phyloP scores from a whole-genome alignment of 2,797 vertebrate species.

The Sebastes vulpes region DNA sequence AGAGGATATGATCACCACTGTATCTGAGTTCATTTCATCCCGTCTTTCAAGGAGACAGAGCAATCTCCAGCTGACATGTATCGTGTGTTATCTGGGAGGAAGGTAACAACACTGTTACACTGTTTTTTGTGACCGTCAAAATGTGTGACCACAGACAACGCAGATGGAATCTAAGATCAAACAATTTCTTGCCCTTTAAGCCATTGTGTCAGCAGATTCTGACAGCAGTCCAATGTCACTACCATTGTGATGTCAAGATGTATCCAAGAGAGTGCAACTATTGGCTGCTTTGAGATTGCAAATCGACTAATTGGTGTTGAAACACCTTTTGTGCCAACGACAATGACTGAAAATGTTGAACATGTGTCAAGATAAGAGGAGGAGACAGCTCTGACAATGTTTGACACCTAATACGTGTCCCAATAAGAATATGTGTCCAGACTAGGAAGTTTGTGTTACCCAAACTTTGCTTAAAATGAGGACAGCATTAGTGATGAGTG shows the following conservation, averaged over 20 bases:
- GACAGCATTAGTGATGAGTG: neutral
- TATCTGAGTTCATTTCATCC: neutral
- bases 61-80: neutral
- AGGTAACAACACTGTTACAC: no score
- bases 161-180: neutral
- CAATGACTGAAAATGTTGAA: neutral
- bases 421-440: neutral
- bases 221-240: neutral
- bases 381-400: neutral
- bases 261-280: no score
- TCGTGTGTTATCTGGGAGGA: no score
- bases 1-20: neutral
- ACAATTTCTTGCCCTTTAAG: neutral
- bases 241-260: neutral
- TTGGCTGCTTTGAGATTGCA: neutral
- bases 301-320: conserved; percentile 1
- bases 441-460: neutral
- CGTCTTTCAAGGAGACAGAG: neutral
- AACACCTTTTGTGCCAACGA: neutral
- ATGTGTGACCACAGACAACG: no score
- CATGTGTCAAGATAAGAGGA: neutral
- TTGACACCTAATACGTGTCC: neutral
- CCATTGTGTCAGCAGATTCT: neutral
- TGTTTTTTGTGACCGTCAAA: no score
- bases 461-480: neutral